Conservation (phyloP, 2,797 vertebrate species). For the Clarias platycephalus region DNA sequence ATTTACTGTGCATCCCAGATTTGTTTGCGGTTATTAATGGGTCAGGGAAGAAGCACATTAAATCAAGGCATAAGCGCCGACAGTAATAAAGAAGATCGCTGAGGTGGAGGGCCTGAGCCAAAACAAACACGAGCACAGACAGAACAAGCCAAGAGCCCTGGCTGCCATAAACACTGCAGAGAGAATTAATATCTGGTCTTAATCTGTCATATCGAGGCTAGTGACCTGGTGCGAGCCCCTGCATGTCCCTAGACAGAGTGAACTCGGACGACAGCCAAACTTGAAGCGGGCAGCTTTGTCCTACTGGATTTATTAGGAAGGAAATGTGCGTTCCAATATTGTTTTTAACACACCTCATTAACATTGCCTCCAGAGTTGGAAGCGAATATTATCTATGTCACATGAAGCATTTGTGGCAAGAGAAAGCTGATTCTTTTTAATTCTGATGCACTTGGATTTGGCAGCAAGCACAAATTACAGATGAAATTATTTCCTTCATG, state of each 20-base stretch:
- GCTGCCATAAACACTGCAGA: conserved; percentile 40
- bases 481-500: not conserved
- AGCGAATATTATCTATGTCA: not conserved
- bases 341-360: not conserved
- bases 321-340: not conserved
- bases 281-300: conserved; percentile 8
- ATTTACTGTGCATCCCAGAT: conserved; percentile 64
- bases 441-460: not conserved
- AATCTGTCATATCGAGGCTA: conserved; percentile 52
- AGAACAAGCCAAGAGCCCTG: conserved; percentile 46
- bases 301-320: conserved; percentile 18
- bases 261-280: not conserved
- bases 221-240: conserved; percentile 25
- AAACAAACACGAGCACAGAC: conserved; percentile 64
- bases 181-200: conserved; percentile 54
- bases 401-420: not conserved
- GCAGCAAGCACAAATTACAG: not conserved
- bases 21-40: conserved; percentile 75
- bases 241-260: not conserved
- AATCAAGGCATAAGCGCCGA: conserved; percentile 71
- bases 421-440: not conserved
- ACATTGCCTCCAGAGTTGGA: not conserved
- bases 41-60: conserved; percentile 68
- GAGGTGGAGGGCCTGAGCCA: conserved; percentile 63
- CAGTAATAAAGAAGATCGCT: conserved; percentile 69